Percentiles rank a stretch among this genome's conserved stretches.
Conservation (phyloP, 1,140 invertebrate species). For the Adelges cooleyi region DNA sequence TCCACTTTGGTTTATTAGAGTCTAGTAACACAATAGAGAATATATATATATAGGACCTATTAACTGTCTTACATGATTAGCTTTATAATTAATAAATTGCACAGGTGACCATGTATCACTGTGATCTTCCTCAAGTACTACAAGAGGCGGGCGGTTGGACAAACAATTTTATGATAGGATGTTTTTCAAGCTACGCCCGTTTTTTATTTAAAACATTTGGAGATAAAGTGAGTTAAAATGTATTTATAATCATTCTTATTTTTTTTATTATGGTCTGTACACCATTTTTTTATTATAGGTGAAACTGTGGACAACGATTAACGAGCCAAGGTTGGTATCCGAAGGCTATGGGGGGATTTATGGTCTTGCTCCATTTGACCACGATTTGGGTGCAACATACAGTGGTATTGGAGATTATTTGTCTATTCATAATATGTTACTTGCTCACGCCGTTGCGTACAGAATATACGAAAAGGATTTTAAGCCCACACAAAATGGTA, state of each 20-base stretch:
- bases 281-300: conserved; percentile 34
- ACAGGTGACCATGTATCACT: conserved; percentile 43
- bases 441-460: conserved; percentile 51
- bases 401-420: conserved; percentile 46
- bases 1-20: background rate
- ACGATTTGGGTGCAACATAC: conserved; percentile 38
- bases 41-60: no score
- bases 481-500: conserved; percentile 45
- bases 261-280: no score
- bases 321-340: conserved; percentile 57
- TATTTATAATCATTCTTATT: no score
- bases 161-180: conserved; percentile 46
- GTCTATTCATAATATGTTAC: conserved; percentile 49
- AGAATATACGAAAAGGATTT: conserved; percentile 53
- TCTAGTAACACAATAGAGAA: background rate
- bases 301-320: conserved; percentile 56
- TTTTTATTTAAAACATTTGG: conserved; percentile 44
- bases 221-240: conserved; percentile 36
- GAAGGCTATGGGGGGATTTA: conserved; percentile 43
- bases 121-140: conserved; percentile 43
- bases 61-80: background rate
- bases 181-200: conserved; percentile 43
- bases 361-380: conserved; percentile 36
- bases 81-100: background rate
- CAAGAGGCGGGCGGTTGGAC: conserved; percentile 50